A percentile compares a stretch with the other conserved stretches of the same genome.
Evolutionary conservation across 2,888 invertebrate genomes (phyloP).

Genomic region (Galeruca laticollis): DNA sequence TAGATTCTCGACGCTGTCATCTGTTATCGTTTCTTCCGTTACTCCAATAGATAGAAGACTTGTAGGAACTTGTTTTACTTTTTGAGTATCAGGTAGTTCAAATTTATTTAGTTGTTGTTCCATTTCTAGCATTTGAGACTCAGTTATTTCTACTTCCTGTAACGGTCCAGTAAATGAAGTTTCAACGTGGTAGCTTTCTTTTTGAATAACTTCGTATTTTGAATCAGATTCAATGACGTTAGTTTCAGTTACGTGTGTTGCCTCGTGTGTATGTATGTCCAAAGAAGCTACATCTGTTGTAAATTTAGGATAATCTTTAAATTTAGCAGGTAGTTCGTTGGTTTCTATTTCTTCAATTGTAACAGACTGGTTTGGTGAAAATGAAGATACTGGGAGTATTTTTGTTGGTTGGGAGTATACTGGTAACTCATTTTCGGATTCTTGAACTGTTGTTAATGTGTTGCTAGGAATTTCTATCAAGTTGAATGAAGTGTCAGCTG

Average conservation of each 20-base stretch:
- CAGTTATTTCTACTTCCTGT: constrained; percentile 72
- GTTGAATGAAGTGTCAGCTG: constrained; percentile 68
- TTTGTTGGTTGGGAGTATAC: constrained; percentile 68
- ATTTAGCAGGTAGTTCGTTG: constrained; percentile 70
- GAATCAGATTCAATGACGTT: constrained; percentile 76
- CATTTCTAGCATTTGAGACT: constrained; percentile 75
- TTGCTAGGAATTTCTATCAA: constrained; percentile 72
- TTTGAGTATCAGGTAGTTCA: constrained; percentile 69
- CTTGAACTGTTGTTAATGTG: constrained; percentile 74
- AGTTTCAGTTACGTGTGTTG: constrained; percentile 74
- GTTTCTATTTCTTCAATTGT: constrained; percentile 72
- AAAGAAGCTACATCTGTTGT: constrained; percentile 69
- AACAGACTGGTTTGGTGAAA: constrained; percentile 73
- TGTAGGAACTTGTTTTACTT: constrained; percentile 67
- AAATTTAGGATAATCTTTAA: constrained; percentile 70
- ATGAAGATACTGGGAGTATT: constrained; percentile 71
- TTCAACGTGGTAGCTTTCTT: constrained; percentile 63
- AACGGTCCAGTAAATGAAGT: constrained; percentile 70
- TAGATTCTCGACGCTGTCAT: constrained; percentile 62
- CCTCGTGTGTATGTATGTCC: constrained; percentile 72
- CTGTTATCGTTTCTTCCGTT: constrained; percentile 66
- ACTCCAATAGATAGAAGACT: constrained; percentile 70
- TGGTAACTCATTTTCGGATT: constrained; percentile 73
- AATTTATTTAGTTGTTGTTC: constrained; percentile 71
- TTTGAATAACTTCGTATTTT: constrained; percentile 61